Conservation (phyloP, 2,888 invertebrate genomes). For the Heterodera filipjevi region DNA sequence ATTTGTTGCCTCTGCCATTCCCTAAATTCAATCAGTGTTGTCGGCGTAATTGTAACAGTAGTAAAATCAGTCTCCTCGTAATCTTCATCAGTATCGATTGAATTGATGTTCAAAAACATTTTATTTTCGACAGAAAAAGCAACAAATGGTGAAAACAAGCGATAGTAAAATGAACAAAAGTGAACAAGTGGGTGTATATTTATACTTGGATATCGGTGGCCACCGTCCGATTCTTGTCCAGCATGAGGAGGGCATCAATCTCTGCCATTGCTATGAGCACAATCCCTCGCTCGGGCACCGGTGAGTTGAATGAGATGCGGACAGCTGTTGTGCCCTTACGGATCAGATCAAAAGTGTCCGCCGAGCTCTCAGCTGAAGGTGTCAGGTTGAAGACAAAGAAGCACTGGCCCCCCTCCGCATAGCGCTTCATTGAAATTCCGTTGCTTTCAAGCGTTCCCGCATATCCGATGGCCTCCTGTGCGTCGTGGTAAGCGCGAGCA, state of each 20-base stretch:
- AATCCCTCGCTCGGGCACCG: neutral
- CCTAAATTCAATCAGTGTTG: too few relatives aligned
- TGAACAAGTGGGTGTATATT: neutral
- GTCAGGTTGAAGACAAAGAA: slow-evolving; percentile 13
- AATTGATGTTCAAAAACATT: too few relatives aligned
- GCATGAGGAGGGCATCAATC: slow-evolving; percentile 5
- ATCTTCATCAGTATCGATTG: too few relatives aligned
- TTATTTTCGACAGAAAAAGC: neutral
- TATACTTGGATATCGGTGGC: slow-evolving; percentile 14
- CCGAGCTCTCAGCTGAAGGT: neutral
- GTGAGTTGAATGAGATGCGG: neutral
- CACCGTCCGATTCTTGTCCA: slow-evolving; percentile 6
- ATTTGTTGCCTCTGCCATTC: too few relatives aligned
- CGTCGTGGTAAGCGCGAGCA: slow-evolving; percentile 2
- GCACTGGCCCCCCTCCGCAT: neutral
- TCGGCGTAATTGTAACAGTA: too few relatives aligned
- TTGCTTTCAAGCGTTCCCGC: neutral
- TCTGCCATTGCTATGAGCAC: slow-evolving; percentile 19
- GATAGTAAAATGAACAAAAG: neutral
- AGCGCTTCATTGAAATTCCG: too few relatives aligned
- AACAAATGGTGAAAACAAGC: too few relatives aligned
- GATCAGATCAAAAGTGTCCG: slow-evolving; percentile 3
- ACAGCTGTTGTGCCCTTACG: slow-evolving; percentile 4
- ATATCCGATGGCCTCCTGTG: neutral
- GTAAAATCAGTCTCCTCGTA: too few relatives aligned